Percentiles rank a stretch among this genome's conserved stretches.
phyloP scores from a whole-genome alignment of 1,140 invertebrate genomes.

The Diachasma alloeum region DNA sequence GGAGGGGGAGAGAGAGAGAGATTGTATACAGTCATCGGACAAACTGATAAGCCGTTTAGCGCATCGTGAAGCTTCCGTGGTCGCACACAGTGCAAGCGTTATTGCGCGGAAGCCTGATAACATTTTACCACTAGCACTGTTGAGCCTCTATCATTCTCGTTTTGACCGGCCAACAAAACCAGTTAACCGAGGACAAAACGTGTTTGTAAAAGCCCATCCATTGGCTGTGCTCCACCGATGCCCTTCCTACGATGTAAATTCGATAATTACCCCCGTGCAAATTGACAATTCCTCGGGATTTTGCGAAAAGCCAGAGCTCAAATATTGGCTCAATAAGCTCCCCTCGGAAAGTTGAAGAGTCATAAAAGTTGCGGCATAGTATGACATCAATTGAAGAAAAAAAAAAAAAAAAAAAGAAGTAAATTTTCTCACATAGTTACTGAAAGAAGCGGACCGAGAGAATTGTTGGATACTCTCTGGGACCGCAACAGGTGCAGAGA shows the following conservation, averaged over 20 bases:
- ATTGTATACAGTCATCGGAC: slow-evolving; percentile 19
- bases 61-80: slow-evolving; percentile 17
- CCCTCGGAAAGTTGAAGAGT: background rate
- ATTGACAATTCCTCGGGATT: background rate
- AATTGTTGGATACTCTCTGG: background rate
- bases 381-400: background rate
- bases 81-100: slow-evolving; percentile 13
- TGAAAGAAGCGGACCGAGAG: background rate
- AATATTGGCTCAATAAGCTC: background rate
- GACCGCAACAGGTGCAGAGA: slow-evolving; percentile 23
- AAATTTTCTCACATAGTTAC: background rate
- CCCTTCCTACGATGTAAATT: background rate
- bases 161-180: background rate
- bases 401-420: background rate
- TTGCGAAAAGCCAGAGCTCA: background rate
- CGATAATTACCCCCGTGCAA: background rate
- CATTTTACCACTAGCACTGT: slow-evolving; percentile 2
- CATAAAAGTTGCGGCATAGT: background rate
- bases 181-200: background rate
- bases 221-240: background rate
- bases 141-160: slow-evolving; percentile 2
- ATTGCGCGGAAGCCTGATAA: slow-evolving; percentile 29
- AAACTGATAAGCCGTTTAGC: slow-evolving; percentile 29
- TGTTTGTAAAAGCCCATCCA: background rate
- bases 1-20: background rate